Evolutionary conservation across 2,113 vertebrate species (phyloP).

Genomic region (mouse (Mus musculus)): GRCm39 chr4:138350501-138351000

Average conservation of each 20-base stretch:
- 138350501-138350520: no score
- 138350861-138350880: no score
- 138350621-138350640: not conserved
- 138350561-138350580: accelerated
- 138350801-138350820: not conserved
- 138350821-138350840: not conserved
- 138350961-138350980: not conserved
- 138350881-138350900: not conserved
- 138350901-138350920: not conserved
- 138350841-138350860: not conserved
- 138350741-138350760: not conserved
- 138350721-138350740: not conserved
- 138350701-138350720: not conserved
- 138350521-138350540: not conserved
- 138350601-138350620: accelerated
- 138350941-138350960: accelerated
- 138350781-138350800: not conserved
- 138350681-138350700: no score
- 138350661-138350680: no score
- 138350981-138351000: not conserved
- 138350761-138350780: no score
- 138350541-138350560: not conserved
- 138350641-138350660: not conserved
- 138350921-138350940: not conserved
- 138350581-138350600: not conserved